phyloP scores from a whole-genome alignment of 2,888 invertebrate genomes.

The Busseola fusca region DNA sequence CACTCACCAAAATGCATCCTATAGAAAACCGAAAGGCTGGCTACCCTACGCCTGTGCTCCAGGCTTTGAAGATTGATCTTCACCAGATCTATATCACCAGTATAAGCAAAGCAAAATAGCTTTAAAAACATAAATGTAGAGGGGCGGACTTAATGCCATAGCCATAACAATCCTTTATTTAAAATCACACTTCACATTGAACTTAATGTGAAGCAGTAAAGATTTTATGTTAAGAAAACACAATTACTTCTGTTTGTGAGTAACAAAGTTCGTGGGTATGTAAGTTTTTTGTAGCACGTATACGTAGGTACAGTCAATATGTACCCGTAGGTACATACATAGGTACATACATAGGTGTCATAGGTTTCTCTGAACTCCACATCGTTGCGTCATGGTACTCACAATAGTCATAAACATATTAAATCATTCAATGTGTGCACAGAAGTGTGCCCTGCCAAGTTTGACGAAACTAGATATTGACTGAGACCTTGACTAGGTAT shows the following conservation, averaged over 20 bases:
- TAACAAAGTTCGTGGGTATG: constrained; percentile 27
- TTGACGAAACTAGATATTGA: constrained; percentile 3
- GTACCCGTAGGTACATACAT: constrained; percentile 13
- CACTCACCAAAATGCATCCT: no score
- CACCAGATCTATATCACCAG: no score
- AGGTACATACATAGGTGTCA: no score
- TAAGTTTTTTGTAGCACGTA: constrained; percentile 29
- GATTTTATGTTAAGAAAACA: constrained; percentile 15
- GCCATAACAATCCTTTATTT: neutral
- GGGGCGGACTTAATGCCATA: neutral
- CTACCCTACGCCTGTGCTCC: no score
- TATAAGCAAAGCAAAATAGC: no score
- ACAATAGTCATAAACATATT: constrained; percentile 34
- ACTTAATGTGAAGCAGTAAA: constrained; percentile 27
- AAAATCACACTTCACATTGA: constrained; percentile 7
- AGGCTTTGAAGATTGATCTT: no score
- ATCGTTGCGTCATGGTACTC: constrained; percentile 28
- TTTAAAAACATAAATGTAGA: neutral
- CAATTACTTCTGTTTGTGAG: constrained; percentile 18
- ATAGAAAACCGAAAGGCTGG: no score
- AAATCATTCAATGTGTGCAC: constrained; percentile 14
- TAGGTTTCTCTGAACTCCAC: constrained; percentile 35
- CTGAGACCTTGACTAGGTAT: no score
- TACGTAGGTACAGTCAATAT: constrained; percentile 31
- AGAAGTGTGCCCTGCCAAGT: constrained; percentile 30